A percentile compares a stretch with the other conserved stretches of the same genome.
These are phyloP conservation scores for Augochlorella aurata DNA, from an alignment of 2,888 invertebrate genomes.

Conservation along the genomic window DNA sequence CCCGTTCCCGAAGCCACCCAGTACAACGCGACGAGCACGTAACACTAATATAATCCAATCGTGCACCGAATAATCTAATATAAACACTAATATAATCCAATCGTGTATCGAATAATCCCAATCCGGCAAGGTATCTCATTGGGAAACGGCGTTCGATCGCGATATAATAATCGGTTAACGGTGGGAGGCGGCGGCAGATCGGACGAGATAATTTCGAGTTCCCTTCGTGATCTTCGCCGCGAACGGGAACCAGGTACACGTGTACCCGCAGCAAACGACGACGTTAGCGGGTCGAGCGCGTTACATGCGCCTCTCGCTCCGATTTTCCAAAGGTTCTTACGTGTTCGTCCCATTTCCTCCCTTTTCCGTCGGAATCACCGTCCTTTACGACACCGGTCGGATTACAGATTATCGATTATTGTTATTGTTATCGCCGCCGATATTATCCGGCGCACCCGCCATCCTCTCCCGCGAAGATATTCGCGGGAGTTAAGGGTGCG, in stretches of 20 bases:
- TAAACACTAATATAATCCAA: constrained; percentile 17
- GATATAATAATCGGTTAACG: constrained; percentile 39
- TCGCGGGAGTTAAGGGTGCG: not conserved
- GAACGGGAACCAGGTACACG: constrained; percentile 13
- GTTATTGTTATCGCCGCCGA: constrained; percentile 56
- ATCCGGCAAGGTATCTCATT: constrained; percentile 7
- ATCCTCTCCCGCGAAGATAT: not conserved
- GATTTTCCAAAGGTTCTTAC: constrained; percentile 42
- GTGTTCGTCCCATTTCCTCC: constrained; percentile 16
- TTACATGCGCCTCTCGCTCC: constrained; percentile 28
- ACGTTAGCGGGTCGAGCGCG: constrained; percentile 9
- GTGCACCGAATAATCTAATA: constrained; percentile 17
- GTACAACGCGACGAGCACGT: not conserved
- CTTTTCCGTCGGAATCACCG: constrained; percentile 23
- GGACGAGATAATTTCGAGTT: constrained; percentile 40
- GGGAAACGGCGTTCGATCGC: constrained; percentile 22
- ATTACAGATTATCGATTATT: constrained; percentile 64
- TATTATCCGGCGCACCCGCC: constrained; percentile 24
- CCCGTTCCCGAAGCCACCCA: not conserved
- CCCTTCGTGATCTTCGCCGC: constrained; percentile 13
- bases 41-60: constrained; percentile 16
- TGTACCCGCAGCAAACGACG: constrained; percentile 31
- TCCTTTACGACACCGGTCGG: constrained; percentile 48
- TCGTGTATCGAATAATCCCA: constrained; percentile 20
- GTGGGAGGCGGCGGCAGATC: not conserved